Evolutionary conservation across 2,888 invertebrate species (phyloP).

Genomic region (Carabus problematicus): DNA sequence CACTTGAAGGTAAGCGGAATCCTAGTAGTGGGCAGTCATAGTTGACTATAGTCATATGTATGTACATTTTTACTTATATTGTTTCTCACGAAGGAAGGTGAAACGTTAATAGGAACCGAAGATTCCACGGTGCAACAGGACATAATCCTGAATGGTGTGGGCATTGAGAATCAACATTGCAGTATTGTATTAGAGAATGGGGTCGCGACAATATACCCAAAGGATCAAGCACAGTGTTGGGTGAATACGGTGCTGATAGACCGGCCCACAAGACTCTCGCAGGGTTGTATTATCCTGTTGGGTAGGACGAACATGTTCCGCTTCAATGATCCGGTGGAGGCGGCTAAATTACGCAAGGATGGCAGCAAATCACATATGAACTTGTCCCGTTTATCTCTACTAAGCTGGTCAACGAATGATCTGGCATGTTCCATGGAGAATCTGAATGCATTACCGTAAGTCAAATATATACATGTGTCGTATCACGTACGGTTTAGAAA

Average conservation of each 20-base stretch:
- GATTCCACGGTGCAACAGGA: constrained; percentile 74
- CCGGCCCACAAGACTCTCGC: constrained; percentile 78
- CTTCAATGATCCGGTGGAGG: constrained; percentile 89
- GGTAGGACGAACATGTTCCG: constrained; percentile 73
- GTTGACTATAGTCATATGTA: too few relatives aligned
- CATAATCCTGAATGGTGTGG: constrained; percentile 78
- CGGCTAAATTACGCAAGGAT: constrained; percentile 81
- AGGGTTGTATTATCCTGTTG: constrained; percentile 72
- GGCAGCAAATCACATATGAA: constrained; percentile 74
- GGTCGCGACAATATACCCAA: constrained; percentile 76
- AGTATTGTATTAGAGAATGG: constrained; percentile 74
- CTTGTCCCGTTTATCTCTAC: constrained; percentile 80
- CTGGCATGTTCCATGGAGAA: constrained; percentile 77
- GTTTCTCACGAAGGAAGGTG: constrained; percentile 71
- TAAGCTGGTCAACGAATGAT: constrained; percentile 84
- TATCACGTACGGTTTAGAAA: too few relatives aligned
- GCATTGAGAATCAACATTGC: constrained; percentile 81
- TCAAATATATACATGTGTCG: too few relatives aligned
- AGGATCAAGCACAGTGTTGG: constrained; percentile 79
- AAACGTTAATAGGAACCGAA: constrained; percentile 83
- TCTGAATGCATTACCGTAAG: constrained; percentile 57
- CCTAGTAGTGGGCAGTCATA: too few relatives aligned
- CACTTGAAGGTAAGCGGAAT: constrained; percentile 80
- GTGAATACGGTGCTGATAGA: constrained; percentile 82
- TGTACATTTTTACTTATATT: background rate